phyloP scores from a whole-genome alignment of 2,888 invertebrate genomes.

The Microctonus brassicae region DNA sequence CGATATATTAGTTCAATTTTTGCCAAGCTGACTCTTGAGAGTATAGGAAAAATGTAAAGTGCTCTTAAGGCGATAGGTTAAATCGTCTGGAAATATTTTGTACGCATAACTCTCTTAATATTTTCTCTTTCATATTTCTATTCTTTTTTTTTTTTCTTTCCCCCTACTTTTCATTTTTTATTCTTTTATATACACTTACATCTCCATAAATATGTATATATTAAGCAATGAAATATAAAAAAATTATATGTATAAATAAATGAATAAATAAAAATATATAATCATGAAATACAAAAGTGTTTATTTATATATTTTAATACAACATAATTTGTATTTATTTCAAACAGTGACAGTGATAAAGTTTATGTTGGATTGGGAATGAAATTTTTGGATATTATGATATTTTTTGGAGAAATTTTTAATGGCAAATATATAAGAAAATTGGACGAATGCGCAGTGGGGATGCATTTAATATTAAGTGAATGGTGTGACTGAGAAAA shows the following conservation, averaged over 20 bases:
- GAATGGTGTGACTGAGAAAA: slow-evolving; percentile 47
- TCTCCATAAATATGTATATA: too few relatives aligned
- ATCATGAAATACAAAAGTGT: too few relatives aligned
- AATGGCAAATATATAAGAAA: slow-evolving; percentile 42
- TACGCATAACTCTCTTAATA: neutral
- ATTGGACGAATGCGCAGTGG: neutral
- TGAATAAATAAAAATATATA: too few relatives aligned
- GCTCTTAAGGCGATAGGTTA: slow-evolving; percentile 17
- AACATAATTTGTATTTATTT: too few relatives aligned
- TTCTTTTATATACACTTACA: too few relatives aligned
- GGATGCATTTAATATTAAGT: neutral
- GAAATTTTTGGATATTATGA: neutral
- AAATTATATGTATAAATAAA: too few relatives aligned
- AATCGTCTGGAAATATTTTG: slow-evolving; percentile 23
- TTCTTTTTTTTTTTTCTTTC: slow-evolving; percentile 4
- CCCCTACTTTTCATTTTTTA: neutral
- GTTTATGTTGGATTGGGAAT: neutral
- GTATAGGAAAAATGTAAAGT: slow-evolving; percentile 28
- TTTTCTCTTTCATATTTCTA: neutral
- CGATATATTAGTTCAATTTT: slow-evolving; percentile 26
- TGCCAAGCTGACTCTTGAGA: slow-evolving; percentile 11
- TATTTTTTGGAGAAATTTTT: slow-evolving; percentile 48
- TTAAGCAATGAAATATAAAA: too few relatives aligned
- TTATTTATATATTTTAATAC: too few relatives aligned
- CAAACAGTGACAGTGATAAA: neutral